Evolutionary conservation across 2,888 invertebrate genomes (phyloP), one percentile per base, ranked within the genome.

Genomic region (Entomobrya multifasciata): DNA sequence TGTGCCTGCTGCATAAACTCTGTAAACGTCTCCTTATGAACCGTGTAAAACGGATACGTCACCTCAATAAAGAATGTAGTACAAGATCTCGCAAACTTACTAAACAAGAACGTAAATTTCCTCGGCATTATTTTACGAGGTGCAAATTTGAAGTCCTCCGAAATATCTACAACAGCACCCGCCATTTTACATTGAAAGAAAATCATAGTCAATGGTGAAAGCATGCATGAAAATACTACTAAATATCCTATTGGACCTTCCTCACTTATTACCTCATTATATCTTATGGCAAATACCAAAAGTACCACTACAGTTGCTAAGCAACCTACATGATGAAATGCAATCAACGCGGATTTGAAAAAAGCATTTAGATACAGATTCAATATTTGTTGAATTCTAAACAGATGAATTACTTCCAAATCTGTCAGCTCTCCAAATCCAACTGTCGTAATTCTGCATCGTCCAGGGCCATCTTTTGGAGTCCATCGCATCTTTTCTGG

Each of bases 291-390:
- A n/a, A n/a, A n/a, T n/a, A n/a, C n/a, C 55, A 20, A 55, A 17
- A 20, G 11, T 8, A 20, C 55, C 11, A 55, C 55, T 5, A 55
- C 17, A 13, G 55, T 3, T 8, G 55, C 55, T 20, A 55, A 22
- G 20, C 22, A 6, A 36, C 36, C 57, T 17, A 77, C 76, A 10
- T 77, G 76, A 57, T 77, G 76, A 27, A 77, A 77, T 36, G 76
- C n/a, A 27, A 77, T 52, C 17, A 77, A n/a, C 2, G 20, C 13
- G 0, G 55, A 57, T 30, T 49, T 52, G 36, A 57, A 77, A 20
- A 55, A 55, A 17, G 17, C 57, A n/a, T 55, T 77, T 25, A 77
- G 0, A 13, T 41, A 10, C 1, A 25, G 15, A 77, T 77, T 77
- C 36, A 77, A 20, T 13, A 77, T 11, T n/a, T 77, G 55, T 20